Evolutionary conservation across 2,113 vertebrate genomes (phyloP), one percentile per base, ranked within the genome.

Genomic region (Planiliza haematocheilus): DNA sequence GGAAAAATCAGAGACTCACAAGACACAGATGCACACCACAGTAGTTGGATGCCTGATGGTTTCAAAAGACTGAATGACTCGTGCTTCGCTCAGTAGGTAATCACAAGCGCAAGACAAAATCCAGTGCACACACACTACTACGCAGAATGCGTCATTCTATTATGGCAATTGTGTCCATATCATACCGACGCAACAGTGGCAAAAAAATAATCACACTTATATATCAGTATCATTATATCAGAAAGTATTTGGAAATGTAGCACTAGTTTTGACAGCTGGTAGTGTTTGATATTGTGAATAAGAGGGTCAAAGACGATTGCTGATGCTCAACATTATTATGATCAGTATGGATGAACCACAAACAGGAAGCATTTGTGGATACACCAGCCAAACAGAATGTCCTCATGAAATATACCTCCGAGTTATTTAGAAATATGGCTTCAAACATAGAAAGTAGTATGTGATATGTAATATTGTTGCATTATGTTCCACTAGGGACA

Each of bases 71-170:
- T 57, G 62, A 75, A 67, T 72, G 41, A 67, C 57, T 79, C n/a
- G 50, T 57, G 85, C 77, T 61, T 10, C 42, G 56, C 63, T 80
- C 70, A 9, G 75, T 52, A 68, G 77, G 81, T 81, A 64, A 86
- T 72, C 38, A 24, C 52, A 20, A 71, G 60, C 65, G 67, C 36
- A 8, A 70, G 70, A 78, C 45, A 62, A 51, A 74, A 72, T 58
- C 48, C 43, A 14, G 6, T 39, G 37, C 36, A 64, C 51, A 51
- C 56, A 69, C 62, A 67, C 17, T 56, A 17, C 37, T 39, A 58
- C 30, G 46, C 36, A 38, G n/a, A n/a, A n/a, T n/a, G n/a, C n/a
- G n/a, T n/a, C n/a, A n/a, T n/a, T n/a, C n/a, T n/a, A n/a, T n/a
- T n/a, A n/a, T n/a, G n/a, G n/a, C n/a, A 53, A 59, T 65, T 21